A percentile compares a stretch with the other conserved stretches of the same genome.
Conservation (phyloP, 2,113 vertebrate species). For the Hydrolagus affinis region DNA sequence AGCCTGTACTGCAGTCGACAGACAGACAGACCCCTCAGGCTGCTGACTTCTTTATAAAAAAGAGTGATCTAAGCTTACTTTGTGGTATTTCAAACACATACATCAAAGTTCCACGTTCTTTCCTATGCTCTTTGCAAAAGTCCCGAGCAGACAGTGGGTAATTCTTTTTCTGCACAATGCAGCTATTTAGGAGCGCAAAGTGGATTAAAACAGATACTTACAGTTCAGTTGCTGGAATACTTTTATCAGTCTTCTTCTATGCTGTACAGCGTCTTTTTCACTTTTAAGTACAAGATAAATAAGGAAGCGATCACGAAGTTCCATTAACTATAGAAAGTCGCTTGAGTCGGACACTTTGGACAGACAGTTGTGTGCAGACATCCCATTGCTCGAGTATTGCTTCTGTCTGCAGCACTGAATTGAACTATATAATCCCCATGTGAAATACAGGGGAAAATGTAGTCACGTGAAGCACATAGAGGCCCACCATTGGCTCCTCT, state of each 20-base stretch:
- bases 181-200: neutral
- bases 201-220: conserved; percentile 20
- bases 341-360: conserved; percentile 40
- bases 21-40: conserved; percentile 44
- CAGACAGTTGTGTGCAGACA: conserved; percentile 52
- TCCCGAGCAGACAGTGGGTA: neutral
- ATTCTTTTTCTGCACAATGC: neutral
- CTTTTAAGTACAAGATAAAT: neutral
- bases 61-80: neutral
- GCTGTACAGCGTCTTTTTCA: conserved; percentile 16
- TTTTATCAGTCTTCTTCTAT: conserved; percentile 15
- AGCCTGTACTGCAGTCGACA: conserved; percentile 43
- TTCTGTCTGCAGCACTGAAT: conserved; percentile 71
- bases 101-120: neutral
- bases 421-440: conserved; percentile 62
- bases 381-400: conserved; percentile 59
- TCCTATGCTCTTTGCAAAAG: neutral
- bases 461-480: conserved; percentile 69
- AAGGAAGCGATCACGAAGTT: conserved; percentile 16
- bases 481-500: conserved; percentile 66
- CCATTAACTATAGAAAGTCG: conserved; percentile 18
- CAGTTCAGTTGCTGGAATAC: neutral
- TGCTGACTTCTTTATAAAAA: conserved; percentile 36
- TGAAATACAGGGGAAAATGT: conserved; percentile 60
- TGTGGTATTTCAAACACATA: neutral